Conservation (phyloP, 2,888 invertebrate genomes). For the Ochropleura leucogaster region DNA sequence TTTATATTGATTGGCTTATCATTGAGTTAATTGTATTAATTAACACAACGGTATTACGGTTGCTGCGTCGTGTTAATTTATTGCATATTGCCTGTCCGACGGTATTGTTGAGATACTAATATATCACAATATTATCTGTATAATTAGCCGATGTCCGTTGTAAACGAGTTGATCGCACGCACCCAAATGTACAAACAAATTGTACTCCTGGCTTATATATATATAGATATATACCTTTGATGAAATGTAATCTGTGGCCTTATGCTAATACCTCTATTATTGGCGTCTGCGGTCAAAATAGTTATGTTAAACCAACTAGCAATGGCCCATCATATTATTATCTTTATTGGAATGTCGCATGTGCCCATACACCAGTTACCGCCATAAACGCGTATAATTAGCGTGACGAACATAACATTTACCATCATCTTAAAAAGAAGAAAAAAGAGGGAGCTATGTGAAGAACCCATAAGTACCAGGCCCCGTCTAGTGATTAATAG, state of each 20-base stretch:
- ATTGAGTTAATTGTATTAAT: background rate
- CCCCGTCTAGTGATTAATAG: background rate
- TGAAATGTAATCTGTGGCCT: background rate
- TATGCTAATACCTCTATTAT: too few species aligned
- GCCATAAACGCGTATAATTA: background rate
- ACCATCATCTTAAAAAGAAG: too few species aligned
- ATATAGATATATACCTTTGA: background rate
- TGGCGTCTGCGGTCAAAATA: background rate
- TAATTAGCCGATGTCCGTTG: background rate
- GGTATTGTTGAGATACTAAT: background rate
- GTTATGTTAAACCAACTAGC: background rate
- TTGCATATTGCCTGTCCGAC: slow-evolving; percentile 7
- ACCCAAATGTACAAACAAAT: background rate
- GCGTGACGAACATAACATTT: background rate
- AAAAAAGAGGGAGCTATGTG: background rate
- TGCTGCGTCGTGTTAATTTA: background rate
- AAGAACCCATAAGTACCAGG: background rate
- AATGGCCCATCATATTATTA: background rate
- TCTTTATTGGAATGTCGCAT: background rate
- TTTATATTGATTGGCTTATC: background rate
- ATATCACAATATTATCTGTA: slow-evolving; percentile 6
- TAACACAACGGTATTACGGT: too few species aligned
- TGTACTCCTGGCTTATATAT: too few species aligned
- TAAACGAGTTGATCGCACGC: slow-evolving; percentile 14
- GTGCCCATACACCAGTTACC: background rate